Percentiles rank a stretch among this genome's conserved stretches.
These are phyloP conservation scores for Brachionus rotundiformis DNA, from an alignment of 1,140 invertebrate species.

Conservation along the genomic window DNA sequence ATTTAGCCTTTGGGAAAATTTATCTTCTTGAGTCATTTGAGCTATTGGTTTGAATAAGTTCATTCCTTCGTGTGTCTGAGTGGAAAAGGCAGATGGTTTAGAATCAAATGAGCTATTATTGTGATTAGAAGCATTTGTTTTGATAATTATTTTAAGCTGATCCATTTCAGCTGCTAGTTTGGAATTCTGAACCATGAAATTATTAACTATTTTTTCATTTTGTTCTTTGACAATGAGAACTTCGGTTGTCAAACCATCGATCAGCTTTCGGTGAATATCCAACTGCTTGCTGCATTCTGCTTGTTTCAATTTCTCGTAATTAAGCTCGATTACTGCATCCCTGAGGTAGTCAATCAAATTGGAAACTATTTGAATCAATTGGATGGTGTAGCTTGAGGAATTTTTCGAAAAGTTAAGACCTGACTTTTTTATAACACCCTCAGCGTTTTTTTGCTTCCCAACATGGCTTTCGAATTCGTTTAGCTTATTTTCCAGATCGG, in stretches of 20 bases:
- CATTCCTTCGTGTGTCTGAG: neutral
- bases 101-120: neutral
- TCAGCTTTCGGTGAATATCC: slow-evolving; percentile 38
- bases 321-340: slow-evolving; percentile 5
- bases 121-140: neutral
- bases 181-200: slow-evolving; percentile 5
- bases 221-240: slow-evolving; percentile 41
- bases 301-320: slow-evolving; percentile 46
- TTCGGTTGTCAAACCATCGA: slow-evolving; percentile 41
- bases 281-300: slow-evolving; percentile 19
- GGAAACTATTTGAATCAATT: neutral
- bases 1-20: slow-evolving; percentile 39
- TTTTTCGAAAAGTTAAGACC: neutral
- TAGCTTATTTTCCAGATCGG: slow-evolving; percentile 18
- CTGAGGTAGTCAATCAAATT: slow-evolving; percentile 33
- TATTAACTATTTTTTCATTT: slow-evolving; percentile 47
- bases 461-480: slow-evolving; percentile 30
- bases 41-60: slow-evolving; percentile 21
- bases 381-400: slow-evolving; percentile 26
- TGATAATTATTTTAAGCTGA: slow-evolving; percentile 27
- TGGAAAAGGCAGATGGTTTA: neutral
- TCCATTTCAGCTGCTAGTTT: slow-evolving; percentile 41
- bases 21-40: slow-evolving; percentile 12
- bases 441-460: neutral
- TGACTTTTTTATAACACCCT: slow-evolving; percentile 10